A percentile compares a stretch with the other conserved stretches of the same genome.
phyloP scores from a whole-genome alignment of 2,888 invertebrate species.

The Rhamnusium bicolor region DNA sequence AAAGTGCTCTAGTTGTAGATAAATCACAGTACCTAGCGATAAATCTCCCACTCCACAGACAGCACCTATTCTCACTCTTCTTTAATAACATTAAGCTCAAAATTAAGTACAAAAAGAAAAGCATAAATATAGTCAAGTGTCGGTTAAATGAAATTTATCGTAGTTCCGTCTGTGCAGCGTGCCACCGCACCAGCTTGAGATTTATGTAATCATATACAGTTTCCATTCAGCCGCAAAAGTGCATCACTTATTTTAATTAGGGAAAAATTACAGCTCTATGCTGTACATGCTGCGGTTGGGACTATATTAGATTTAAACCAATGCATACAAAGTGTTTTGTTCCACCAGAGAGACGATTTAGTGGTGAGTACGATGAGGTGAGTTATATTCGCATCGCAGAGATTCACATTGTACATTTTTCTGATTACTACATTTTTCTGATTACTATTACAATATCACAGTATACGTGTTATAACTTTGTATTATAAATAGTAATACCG shows the following conservation, averaged over 20 bases:
- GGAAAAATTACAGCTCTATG: slow-evolving; percentile 17
- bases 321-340: neutral
- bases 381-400: neutral
- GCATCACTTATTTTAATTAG: slow-evolving; percentile 51
- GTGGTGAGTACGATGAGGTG: neutral
- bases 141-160: slow-evolving; percentile 58
- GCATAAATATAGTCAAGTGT: slow-evolving; percentile 54
- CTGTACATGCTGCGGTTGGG: neutral
- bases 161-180: slow-evolving; percentile 44
- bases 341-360: neutral
- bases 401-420: neutral
- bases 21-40: slow-evolving; percentile 45
- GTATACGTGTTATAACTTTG: too few species aligned
- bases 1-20: slow-evolving; percentile 34
- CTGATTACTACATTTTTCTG: too few species aligned
- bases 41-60: slow-evolving; percentile 45
- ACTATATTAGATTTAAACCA: slow-evolving; percentile 3
- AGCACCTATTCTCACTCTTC: slow-evolving; percentile 49
- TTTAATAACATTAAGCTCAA: slow-evolving; percentile 52
- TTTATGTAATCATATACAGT: slow-evolving; percentile 63
- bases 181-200: slow-evolving; percentile 45
- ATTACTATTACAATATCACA: too few species aligned
- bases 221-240: slow-evolving; percentile 59
- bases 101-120: slow-evolving; percentile 49
- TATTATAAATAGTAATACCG: too few species aligned